Base-by-base conservation (phyloP, 2,888 invertebrate species). In the Petrolisthes manimaculis region DNA sequence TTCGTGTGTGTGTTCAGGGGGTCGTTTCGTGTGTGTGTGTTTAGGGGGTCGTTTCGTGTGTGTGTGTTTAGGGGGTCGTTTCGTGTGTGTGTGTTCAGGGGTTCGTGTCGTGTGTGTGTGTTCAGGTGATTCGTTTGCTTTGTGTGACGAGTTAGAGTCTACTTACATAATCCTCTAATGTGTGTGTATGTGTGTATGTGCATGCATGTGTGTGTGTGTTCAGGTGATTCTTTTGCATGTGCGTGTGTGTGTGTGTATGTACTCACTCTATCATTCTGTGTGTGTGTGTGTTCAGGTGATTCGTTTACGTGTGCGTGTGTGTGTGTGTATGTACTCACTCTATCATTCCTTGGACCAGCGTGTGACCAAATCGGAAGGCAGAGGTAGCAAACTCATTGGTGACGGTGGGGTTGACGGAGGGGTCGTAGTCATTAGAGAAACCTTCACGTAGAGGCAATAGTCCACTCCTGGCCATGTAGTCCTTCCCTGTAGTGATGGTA, bases 291-390 rank as follows among this genome's bases (percentile, higher is more conserved):
- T 3, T 21, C 18, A 78, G 75, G 21, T 75, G 12, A 2, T 37
- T 37, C 37, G 37, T 37, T 37, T 37, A 37, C 37, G 2, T 37
- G 37, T 37, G 37, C 37, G 37, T 37, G 37, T 37, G 37, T 37
- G 37, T 37, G 37, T 18, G 78, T 9, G 12, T 37, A 53, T 21
- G 14, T 21, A 84, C 84, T 84, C 18, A 84, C 81, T 86, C 56
- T 18, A 80, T 3, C 81, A 80, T 86, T 54, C 86, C 81, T 74
- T 86, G 80, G 8, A 74, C 81, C 4, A 75, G 83, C 0, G 89
- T 89, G 79, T 90, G 91, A 24, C 90, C 91, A 67, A 91, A 89
- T 61, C 91, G 77, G 84, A 89, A 91, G 80, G 89, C 90, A 8
- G 75, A 87, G 0, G 87, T 84, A 1, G 90, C 84, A 83, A 90